phyloP scores from a whole-genome alignment of 2,888 invertebrate species.

The Ophion ellenae region DNA sequence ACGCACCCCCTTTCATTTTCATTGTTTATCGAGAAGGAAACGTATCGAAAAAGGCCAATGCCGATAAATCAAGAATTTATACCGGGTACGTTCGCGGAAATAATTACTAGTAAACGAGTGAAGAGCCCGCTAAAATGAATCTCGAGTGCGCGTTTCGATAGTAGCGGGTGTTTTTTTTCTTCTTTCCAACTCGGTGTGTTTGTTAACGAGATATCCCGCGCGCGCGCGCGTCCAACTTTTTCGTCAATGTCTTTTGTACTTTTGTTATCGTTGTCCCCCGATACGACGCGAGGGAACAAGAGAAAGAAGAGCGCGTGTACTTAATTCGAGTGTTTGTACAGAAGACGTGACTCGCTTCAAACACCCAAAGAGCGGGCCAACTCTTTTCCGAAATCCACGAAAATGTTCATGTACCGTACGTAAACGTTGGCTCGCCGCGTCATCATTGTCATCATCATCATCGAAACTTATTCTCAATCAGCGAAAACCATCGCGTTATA shows the following conservation, averaged over 20 bases:
- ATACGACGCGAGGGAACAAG: constrained; percentile 2
- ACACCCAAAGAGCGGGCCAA: neutral
- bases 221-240: neutral
- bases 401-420: neutral
- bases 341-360: neutral
- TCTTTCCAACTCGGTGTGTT: neutral
- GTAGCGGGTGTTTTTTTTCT: constrained; percentile 5
- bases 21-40: neutral
- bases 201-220: neutral
- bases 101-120: neutral
- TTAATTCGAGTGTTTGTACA: constrained; percentile 29
- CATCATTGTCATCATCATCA: too few species aligned
- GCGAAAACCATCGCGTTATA: too few species aligned
- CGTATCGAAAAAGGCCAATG: constrained; percentile 34
- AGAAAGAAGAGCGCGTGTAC: constrained; percentile 4
- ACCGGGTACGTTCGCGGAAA: neutral
- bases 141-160: constrained; percentile 16
- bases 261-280: constrained; percentile 22
- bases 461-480: too few species aligned
- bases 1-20: neutral
- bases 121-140: constrained; percentile 20
- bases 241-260: constrained; percentile 23
- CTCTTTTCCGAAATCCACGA: neutral
- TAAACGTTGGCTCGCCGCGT: neutral
- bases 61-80: constrained; percentile 49